Evolutionary conservation across 2,888 invertebrate genomes (phyloP).

Genomic region (Conus canariensis): DNA sequence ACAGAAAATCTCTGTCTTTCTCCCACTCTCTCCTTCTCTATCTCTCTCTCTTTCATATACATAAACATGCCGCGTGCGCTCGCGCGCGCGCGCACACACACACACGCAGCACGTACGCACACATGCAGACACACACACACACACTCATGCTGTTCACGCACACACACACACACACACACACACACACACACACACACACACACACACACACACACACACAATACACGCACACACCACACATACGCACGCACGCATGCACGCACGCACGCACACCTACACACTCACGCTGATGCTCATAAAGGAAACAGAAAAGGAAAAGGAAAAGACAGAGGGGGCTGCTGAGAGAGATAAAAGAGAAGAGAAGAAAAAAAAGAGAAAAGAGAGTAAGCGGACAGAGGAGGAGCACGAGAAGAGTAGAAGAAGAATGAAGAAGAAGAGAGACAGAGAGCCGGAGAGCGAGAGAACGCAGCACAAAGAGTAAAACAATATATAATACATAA

Average conservation of each 20-base stretch:
- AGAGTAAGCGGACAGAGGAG: too few relatives aligned
- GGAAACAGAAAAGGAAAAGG: background rate
- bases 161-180: constrained; percentile 16
- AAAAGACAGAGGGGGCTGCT: too few relatives aligned
- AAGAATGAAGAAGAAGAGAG: constrained; percentile 1
- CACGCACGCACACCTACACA: constrained; percentile 4
- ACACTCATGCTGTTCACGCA: background rate
- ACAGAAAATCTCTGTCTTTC: too few relatives aligned
- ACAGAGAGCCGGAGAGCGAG: constrained; percentile 17
- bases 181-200: constrained; percentile 5
- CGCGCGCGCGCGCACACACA: background rate
- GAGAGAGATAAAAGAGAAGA: too few relatives aligned
- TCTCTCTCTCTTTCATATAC: too few relatives aligned
- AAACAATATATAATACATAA: too few relatives aligned
- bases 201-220: background rate
- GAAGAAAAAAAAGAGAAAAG: too few relatives aligned
- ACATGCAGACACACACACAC: background rate
- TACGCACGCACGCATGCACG: background rate
- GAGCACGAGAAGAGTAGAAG: too few relatives aligned
- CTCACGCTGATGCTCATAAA: background rate
- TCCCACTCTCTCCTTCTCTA: too few relatives aligned
- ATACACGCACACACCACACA: constrained; percentile 1
- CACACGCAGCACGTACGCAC: background rate
- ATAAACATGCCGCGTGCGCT: too few relatives aligned
- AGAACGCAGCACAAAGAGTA: background rate